Base-by-base conservation (phyloP, 2,113 vertebrate species). In the Cyphomyrus discorhynchus region DNA sequence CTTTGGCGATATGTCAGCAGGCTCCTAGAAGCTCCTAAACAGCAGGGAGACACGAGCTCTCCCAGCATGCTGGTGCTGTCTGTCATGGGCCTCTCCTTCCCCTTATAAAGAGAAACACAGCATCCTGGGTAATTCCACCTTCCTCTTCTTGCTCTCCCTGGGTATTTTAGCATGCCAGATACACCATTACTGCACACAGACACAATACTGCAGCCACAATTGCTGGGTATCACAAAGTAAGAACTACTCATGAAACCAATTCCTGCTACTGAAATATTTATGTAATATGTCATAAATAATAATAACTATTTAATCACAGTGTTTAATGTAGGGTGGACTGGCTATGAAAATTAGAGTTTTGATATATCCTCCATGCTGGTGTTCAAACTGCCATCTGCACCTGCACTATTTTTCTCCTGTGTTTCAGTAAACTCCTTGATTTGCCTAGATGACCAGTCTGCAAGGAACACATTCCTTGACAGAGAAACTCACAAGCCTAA, bases 141-240 rank as follows among this genome's bases (percentile, higher is more conserved):
- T 91, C 27, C 92, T 97, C 45, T 92, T 96, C 0, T 88, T 96
- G 35, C 39, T 95, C 89, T 94, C 95, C 0, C 42, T 96, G 56
- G 90, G 91, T 24, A 93, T 97, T 90, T 91, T 97, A 90, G 92
- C 91, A 56, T 97, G 96, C 94, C 96, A 97, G 90, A 70, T 91
- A 42, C 92, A 92, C 89, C 94, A 91, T 86, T 96, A 93, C 90
- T 95, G 92, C 90, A 92, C 89, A 80, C 19, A 92, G 17, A 88
- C 31, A 19, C 24, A 77, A 27, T 49, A 52, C 9, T n/a, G 8
- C 8, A 0, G 39, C 82, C 66, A 24, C 91, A 90, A 80, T 90
- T 91, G 19, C n/a, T 90, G 47, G 90, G 95, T 95, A 70, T 5
- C 46, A 4, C 31, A 1, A 21, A 39, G 19, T 56, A 46, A 27